These are phyloP conservation scores for Trachelus iudaicus DNA, from an alignment of 2,888 invertebrate genomes.

Conservation along the genomic window DNA sequence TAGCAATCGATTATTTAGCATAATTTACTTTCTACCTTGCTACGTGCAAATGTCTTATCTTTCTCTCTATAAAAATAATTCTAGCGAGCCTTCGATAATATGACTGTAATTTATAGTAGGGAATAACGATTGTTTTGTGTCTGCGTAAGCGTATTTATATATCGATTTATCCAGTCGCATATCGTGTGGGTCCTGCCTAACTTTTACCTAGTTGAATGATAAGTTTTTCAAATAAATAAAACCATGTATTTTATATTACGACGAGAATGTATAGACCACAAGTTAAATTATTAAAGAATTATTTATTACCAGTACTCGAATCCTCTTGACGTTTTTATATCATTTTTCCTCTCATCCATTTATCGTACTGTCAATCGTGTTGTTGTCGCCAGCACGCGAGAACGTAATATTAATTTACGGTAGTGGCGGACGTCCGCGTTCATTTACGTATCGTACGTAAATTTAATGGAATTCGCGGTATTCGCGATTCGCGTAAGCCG, in stretches of 20 bases:
- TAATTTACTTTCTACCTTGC: background rate
- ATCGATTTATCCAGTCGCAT: constrained; percentile 25
- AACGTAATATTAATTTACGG: background rate
- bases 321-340: background rate
- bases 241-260: constrained; percentile 48
- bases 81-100: background rate
- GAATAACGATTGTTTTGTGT: background rate
- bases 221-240: constrained; percentile 19
- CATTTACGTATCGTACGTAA: background rate
- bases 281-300: constrained; percentile 63
- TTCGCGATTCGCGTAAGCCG: background rate
- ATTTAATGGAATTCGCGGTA: background rate
- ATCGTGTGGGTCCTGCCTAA: constrained; percentile 23
- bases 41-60: background rate
- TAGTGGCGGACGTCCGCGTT: background rate
- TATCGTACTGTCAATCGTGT: background rate
- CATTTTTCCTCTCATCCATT: background rate
- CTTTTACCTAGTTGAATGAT: constrained; percentile 11
- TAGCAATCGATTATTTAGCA: background rate
- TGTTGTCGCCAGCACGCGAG: background rate
- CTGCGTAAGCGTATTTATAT: background rate
- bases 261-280: constrained; percentile 45
- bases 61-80: background rate
- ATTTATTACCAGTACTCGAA: constrained; percentile 50
- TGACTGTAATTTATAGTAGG: background rate